Evolutionary conservation across 2,888 invertebrate genomes (phyloP).

Genomic region (Vesta saturnalis): DNA sequence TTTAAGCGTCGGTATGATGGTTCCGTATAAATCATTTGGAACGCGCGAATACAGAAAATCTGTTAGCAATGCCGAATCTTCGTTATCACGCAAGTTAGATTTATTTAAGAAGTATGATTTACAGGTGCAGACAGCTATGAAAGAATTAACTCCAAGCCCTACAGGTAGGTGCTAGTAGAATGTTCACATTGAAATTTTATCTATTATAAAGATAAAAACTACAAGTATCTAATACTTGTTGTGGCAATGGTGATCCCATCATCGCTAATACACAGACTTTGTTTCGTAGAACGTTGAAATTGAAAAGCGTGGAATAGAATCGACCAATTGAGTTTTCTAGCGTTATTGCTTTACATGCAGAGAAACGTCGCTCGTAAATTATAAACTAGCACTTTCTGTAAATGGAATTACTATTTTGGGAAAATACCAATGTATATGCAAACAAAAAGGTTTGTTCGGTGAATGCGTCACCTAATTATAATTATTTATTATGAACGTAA

Average conservation of each 20-base stretch:
- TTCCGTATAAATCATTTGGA: constrained; percentile 81
- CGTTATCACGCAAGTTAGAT: constrained; percentile 71
- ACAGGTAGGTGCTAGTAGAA: constrained; percentile 67
- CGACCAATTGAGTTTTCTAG: not conserved
- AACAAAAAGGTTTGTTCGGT: not conserved
- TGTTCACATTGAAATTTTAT: not conserved
- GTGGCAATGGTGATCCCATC: not conserved
- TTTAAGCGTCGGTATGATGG: constrained; percentile 76
- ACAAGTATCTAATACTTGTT: not conserved
- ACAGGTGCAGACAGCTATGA: constrained; percentile 74
- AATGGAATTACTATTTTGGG: constrained; percentile 11
- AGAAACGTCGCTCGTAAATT: constrained; percentile 4
- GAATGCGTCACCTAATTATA: too few relatives aligned
- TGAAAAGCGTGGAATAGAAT: not conserved
- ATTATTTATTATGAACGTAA: too few relatives aligned
- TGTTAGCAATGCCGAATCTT: constrained; percentile 72
- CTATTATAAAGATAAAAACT: too few relatives aligned
- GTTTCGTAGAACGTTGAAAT: not conserved
- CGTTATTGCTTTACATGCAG: not conserved
- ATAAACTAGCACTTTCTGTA: not conserved
- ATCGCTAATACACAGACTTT: not conserved
- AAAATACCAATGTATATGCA: not conserved
- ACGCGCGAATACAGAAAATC: constrained; percentile 78
- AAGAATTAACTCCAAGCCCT: constrained; percentile 79
- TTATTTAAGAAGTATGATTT: constrained; percentile 77